Percentiles rank a stretch among this genome's conserved stretches.
Conservation (phyloP, 1,140 invertebrate species). For the Formica exsecta region DNA sequence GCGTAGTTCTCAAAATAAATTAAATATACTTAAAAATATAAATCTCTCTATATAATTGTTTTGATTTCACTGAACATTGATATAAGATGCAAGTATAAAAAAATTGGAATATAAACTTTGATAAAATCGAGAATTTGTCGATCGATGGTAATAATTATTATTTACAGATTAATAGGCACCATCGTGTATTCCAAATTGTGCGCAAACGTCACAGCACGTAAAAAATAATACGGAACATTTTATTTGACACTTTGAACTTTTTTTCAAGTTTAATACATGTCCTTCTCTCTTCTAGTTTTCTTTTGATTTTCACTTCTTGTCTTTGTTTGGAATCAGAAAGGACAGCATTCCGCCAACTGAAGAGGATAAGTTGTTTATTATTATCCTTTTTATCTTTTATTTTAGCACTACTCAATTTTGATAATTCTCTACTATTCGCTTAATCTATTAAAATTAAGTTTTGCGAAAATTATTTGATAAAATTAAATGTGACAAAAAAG, state of each 20-base stretch:
- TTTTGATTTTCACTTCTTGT: constrained; percentile 51
- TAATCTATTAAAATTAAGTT: neutral
- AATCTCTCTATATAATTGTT: neutral
- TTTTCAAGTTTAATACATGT: constrained; percentile 34
- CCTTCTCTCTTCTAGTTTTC: neutral
- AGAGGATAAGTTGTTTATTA: constrained; percentile 40
- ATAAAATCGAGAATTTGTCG: neutral
- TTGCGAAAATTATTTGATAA: neutral
- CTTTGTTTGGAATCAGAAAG: constrained; percentile 56
- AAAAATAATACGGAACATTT: constrained; percentile 14
- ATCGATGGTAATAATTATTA: constrained; percentile 19
- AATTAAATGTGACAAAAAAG: neutral
- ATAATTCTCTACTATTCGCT: neutral
- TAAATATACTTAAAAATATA: neutral
- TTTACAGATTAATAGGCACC: constrained; percentile 11
- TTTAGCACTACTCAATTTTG: neutral
- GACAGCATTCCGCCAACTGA: constrained; percentile 64
- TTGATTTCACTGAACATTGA: neutral
- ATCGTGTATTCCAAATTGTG: neutral
- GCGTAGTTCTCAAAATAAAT: neutral
- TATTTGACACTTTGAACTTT: neutral
- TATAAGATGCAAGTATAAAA: neutral
- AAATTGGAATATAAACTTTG: no score
- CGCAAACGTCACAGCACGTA: neutral
- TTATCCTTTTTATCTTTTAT: neutral